Evolutionary conservation across 2,113 vertebrate genomes (phyloP), one percentile per base, ranked within the genome.

Genomic region (Amblyornis subalaris): DNA sequence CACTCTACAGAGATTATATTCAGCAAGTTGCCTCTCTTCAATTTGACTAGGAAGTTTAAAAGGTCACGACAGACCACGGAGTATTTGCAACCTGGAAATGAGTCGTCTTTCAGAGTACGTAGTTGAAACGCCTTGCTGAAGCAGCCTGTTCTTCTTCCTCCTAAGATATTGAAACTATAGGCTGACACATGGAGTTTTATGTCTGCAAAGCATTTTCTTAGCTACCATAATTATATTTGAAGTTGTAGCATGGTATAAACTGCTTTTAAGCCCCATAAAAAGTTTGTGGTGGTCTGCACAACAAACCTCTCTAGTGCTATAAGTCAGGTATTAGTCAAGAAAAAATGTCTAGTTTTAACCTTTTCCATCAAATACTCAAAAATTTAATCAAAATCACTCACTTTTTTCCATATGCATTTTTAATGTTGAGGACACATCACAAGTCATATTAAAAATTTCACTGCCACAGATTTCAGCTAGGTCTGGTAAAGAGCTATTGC

Each of bases 181-280:
- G n/a, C 72, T 86, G 86, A 77, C 64, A 74, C 79, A 40, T 11
- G n/a, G 64, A 84, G 51, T 69, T 94, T 89, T 71, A 71, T 40
- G 76, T 64, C 94, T 95, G 94, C 9, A 2, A 80, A 94, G 84
- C 45, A 26, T 92, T 96, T 96, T 90, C 86, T 74, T 72, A 88
- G 61, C 64, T 80, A 48, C 47, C 3, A 0, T 93, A 94, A 96
- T 90, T 88, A 36, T 24, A 70, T 85, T 86, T 93, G 92, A 95
- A 89, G 86, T 64, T 86, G 70, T 25, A 90, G 79, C 65, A 67
- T 67, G 72, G 93, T 86, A 92, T 64, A 95, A 96, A 89, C 80
- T 86, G 83, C 72, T 86, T 78, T 90, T 93, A 88, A 92, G 80
- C n/a, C 57, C 61, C 79, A 81, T 93, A 93, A 94, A 96, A 93